Percentiles rank a stretch among this genome's conserved stretches.
Evolutionary conservation across 2,888 invertebrate genomes (phyloP).

Genomic region (Apoderus coryli): DNA sequence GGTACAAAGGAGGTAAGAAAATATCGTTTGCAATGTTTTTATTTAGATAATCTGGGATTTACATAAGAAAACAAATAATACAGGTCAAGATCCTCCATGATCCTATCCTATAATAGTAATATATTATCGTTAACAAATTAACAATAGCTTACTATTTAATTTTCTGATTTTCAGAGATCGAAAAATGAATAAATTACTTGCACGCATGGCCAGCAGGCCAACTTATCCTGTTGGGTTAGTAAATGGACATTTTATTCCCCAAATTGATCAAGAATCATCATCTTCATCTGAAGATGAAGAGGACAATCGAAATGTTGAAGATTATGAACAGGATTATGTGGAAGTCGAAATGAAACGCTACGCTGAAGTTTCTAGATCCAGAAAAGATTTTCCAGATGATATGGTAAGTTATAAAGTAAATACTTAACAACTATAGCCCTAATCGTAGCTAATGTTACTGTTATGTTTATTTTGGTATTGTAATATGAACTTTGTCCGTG

Average conservation of each 20-base stretch:
- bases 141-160: too few species aligned
- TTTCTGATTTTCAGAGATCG: too few species aligned
- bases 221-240: conserved; percentile 17
- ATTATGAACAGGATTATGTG: conserved; percentile 24
- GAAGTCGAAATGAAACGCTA: conserved; percentile 23
- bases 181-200: conserved; percentile 19
- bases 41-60: too few species aligned
- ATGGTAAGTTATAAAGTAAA: conserved; percentile 10
- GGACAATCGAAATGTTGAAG: conserved; percentile 13
- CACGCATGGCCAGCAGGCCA: conserved; percentile 15
- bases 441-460: background rate
- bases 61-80: too few species aligned
- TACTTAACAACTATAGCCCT: conserved; percentile 2
- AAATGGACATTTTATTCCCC: conserved; percentile 13
- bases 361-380: conserved; percentile 11
- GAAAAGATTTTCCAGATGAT: conserved; percentile 10
- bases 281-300: conserved; percentile 34
- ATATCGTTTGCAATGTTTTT: too few species aligned
- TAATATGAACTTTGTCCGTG: too few species aligned
- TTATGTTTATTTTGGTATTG: background rate
- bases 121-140: too few species aligned
- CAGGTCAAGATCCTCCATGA: too few species aligned
- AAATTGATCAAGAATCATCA: conserved; percentile 15
- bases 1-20: too few species aligned
- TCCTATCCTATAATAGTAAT: too few species aligned